Base-by-base conservation (phyloP, 2,113 vertebrate genomes). In the Hippolais icterina region DNA sequence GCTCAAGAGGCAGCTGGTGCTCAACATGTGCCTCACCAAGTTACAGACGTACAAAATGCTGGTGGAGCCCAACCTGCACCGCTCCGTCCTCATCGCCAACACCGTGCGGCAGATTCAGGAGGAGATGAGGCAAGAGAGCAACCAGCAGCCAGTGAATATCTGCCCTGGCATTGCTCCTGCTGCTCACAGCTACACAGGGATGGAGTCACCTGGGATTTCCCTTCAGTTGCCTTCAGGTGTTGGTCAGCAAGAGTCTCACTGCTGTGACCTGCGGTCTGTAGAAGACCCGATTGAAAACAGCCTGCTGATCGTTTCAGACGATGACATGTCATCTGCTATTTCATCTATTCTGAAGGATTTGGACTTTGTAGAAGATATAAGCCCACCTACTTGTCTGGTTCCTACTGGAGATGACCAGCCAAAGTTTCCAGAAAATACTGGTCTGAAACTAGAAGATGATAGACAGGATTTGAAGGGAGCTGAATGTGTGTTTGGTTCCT, bases 71-170 rank as follows among this genome's bases (percentile, higher is more conserved):
- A 98, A 98, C 97, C 95, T 99, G 83, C 98, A 98, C 37, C 98
- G 98, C 87, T 98, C 98, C 4, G 98, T 99, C 83, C 98, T 99
- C 83, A 98, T 99, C 84, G 97, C 98, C 97, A 99, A 99, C 98
- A 99, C 98, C 13, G 98, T 99, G 33, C 91, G 98, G 94, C 98
- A 99, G 94, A 98, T 99, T 44, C 98, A 99, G 90, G 98, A 98
- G 86, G 98, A 99, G 93, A 98, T 95, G 95, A 97, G 91, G 13
- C 89, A 95, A 39, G 97, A 97, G 63, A 96, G 97, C 37, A 95
- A 49, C 83, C 97, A 97, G 89, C 96, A 97, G 87, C 89, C 96
- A 24, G 4, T 96, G 52, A 95, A 33, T 2, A 64, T 97, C 56
- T 97, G 96, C 82, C 68, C 71, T 96, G 97, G 95, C 68, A 74